Conservation (phyloP, 2,113 vertebrate genomes). For the Chaetorhynchus papuensis region DNA sequence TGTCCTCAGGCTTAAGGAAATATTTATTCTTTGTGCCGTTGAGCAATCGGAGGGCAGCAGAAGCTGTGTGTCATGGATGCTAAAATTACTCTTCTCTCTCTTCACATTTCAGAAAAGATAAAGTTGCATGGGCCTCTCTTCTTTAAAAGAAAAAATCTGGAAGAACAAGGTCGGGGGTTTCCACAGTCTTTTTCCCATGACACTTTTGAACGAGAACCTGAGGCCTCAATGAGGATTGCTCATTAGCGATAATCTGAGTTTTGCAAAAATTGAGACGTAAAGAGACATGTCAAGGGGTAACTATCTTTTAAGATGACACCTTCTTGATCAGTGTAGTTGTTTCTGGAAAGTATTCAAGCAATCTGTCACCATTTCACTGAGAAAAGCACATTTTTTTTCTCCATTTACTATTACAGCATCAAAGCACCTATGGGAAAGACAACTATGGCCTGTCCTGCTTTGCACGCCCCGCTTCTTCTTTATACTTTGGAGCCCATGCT, state of each 20-base stretch:
- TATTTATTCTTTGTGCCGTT: conserved; percentile 26
- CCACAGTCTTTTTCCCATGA: conserved; percentile 62
- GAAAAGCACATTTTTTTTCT: background rate
- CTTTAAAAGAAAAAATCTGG: conserved; percentile 52
- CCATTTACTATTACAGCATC: background rate
- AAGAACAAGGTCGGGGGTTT: conserved; percentile 68
- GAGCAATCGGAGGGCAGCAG: conserved; percentile 14
- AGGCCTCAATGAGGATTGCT: background rate
- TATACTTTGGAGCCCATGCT: background rate
- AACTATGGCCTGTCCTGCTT: background rate
- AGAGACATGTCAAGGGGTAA: background rate
- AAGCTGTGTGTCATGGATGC: conserved; percentile 52
- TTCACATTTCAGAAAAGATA: conserved; percentile 30
- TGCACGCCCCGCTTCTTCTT: background rate
- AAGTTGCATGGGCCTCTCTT: conserved; percentile 25
- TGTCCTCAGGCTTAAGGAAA: conserved; percentile 19
- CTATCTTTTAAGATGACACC: background rate
- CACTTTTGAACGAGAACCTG: conserved; percentile 32
- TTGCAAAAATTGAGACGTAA: conserved; percentile 26
- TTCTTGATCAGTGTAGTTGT: background rate
- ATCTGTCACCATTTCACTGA: background rate
- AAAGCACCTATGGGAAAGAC: background rate
- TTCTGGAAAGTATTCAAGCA: background rate
- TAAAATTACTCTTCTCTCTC: conserved; percentile 59
- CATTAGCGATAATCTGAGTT: background rate